These are phyloP conservation scores for Thymelicus lineola DNA, from an alignment of 2,888 invertebrate genomes.

Conservation along the genomic window DNA sequence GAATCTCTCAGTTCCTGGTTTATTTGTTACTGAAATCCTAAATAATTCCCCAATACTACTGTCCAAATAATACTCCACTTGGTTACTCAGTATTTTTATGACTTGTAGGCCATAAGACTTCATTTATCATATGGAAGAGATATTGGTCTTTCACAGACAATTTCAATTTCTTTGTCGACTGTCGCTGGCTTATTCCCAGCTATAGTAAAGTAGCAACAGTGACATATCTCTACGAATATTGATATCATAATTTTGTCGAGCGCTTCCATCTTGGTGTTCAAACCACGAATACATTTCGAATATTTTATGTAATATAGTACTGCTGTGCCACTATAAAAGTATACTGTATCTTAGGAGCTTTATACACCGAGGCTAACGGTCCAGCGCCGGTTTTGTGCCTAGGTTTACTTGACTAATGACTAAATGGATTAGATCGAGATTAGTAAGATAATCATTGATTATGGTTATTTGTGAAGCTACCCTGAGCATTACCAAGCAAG, in stretches of 20 bases:
- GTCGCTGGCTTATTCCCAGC: neutral
- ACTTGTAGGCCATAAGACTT: too few relatives aligned
- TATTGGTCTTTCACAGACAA: neutral
- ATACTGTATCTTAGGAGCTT: neutral
- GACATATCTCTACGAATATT: neutral
- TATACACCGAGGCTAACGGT: neutral
- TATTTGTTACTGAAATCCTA: too few relatives aligned
- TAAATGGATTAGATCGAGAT: too few relatives aligned
- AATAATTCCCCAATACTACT: too few relatives aligned
- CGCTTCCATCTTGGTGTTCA: neutral
- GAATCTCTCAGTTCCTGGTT: too few relatives aligned
- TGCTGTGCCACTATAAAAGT: neutral
- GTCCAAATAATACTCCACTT: too few relatives aligned
- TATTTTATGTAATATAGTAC: slow-evolving; percentile 2
- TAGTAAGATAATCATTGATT: too few relatives aligned
- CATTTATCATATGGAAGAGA: too few relatives aligned
- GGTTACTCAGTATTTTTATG: too few relatives aligned
- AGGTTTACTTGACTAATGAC: too few relatives aligned
- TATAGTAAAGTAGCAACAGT: neutral
- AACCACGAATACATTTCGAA: slow-evolving; percentile 2
- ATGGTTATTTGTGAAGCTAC: too few relatives aligned
- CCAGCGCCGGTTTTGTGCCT: neutral
- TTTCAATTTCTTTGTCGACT: neutral
- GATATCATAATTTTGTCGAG: slow-evolving; percentile 1
- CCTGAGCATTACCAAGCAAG: too few relatives aligned